Base-by-base conservation (phyloP, 2,113 vertebrate species). In the Percopsis transmontana region DNA sequence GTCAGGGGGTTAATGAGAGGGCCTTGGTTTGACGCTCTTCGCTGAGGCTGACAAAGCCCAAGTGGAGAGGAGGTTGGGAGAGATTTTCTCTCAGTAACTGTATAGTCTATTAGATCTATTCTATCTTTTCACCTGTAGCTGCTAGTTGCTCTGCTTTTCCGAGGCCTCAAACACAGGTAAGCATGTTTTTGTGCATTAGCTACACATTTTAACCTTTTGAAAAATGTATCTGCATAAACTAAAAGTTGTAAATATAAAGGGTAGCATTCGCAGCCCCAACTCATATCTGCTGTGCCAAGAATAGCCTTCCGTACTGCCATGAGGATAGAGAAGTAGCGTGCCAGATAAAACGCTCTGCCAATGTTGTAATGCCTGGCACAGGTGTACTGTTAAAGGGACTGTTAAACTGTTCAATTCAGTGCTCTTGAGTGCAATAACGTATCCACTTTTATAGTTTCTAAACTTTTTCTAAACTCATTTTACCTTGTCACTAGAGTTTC, bases 351-450 rank as follows among this genome's bases (percentile, higher is more conserved):
- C n/a, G 1, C 62, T 66, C 66, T 70, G 83, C 82, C 85, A 90
- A 79, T 69, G 73, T 44, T 78, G 68, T 74, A 84, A 88, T 77
- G 80, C 66, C 84, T 86, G 84, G 80, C 80, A 82, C 82, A 82
- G 77, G 80, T 77, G 72, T 74, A 81, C 88, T 87, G 84, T 88
- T 87, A 86, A 85, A 87, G 74, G 76, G 77, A 81, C 83, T 55
- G 68, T 87, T 84, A 87, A 84, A 83, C 80, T 86, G 84, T 80
- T 72, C 72, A 56, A 77, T 86, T 77, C 81, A 81, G 82, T 86
- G 82, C 84, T 80, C 69, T 70, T 47, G 67, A 54, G 70, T 70
- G 83, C 70, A 68, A 65, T 70, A 77, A 70, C 73, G 85, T 78
- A 77, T 74, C 82, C 76, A 84, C 79, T 77, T 77, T 74, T 78